These are phyloP conservation scores for Pelusios castaneus DNA, from an alignment of 2,113 vertebrate species.

Conservation along the genomic window DNA sequence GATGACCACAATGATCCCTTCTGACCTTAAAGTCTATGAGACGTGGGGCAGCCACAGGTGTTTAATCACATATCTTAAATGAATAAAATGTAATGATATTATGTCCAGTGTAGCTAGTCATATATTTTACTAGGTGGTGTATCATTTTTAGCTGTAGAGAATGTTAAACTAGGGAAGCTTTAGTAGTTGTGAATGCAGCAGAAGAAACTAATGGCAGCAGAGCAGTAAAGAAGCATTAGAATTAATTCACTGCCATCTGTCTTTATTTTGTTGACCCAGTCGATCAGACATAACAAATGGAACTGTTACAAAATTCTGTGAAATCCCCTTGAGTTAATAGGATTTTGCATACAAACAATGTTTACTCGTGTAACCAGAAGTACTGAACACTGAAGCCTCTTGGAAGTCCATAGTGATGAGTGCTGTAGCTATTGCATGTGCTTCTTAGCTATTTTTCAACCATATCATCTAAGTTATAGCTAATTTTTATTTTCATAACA, in stretches of 20 bases:
- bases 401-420: not conserved
- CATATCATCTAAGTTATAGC: not conserved
- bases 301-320: constrained; percentile 43
- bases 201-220: not conserved
- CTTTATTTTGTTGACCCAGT: constrained; percentile 20
- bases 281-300: not conserved
- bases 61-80: not conserved
- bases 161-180: not conserved
- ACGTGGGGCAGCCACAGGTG: not conserved
- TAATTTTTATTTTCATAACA: not conserved
- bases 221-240: not conserved
- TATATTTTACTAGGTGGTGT: not conserved
- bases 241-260: constrained; percentile 27
- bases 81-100: not conserved
- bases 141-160: not conserved
- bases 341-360: constrained; percentile 4
- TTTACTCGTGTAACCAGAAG: constrained; percentile 3
- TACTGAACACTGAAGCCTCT: not conserved
- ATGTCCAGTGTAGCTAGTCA: not conserved
- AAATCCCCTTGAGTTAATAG: constrained; percentile 40
- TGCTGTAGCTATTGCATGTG: not conserved
- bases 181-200: accelerated
- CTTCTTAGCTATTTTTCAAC: not conserved
- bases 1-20: too few species aligned
- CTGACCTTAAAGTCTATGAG: too few species aligned